Conservation (phyloP, 2,888 invertebrate species). For the Napeogenes inachia region DNA sequence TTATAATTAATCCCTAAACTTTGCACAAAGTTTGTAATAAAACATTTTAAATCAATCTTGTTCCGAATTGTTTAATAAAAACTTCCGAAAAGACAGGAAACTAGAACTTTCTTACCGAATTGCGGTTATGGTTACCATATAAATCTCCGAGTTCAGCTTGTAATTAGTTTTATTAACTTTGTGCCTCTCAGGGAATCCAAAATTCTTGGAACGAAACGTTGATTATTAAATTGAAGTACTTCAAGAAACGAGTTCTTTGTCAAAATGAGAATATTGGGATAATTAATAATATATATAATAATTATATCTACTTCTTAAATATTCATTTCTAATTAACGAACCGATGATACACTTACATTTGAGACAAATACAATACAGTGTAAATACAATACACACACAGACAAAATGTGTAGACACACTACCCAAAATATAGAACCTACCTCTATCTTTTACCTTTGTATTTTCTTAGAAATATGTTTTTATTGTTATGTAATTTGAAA, state of each 20-base stretch:
- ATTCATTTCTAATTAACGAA: too few relatives aligned
- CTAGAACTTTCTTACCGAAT: slow-evolving; percentile 23
- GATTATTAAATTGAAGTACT: slow-evolving; percentile 4
- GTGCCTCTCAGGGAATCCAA: background rate
- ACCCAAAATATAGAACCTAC: too few relatives aligned
- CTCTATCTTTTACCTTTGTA: too few relatives aligned
- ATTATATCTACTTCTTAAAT: too few relatives aligned
- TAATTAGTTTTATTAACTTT: slow-evolving; percentile 3
- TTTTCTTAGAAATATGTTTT: too few relatives aligned
- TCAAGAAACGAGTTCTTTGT: background rate
- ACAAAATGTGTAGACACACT: too few relatives aligned
- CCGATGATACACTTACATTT: too few relatives aligned
- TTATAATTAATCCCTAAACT: too few relatives aligned
- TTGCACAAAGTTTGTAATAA: background rate
- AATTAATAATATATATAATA: too few relatives aligned
- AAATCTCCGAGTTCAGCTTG: slow-evolving; percentile 5
- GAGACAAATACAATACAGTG: too few relatives aligned
- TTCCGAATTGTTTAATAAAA: slow-evolving; percentile 21
- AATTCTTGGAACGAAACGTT: background rate
- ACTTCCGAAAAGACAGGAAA: slow-evolving; percentile 20
- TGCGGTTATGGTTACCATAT: slow-evolving; percentile 18
- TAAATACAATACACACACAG: too few relatives aligned
- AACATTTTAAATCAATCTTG: slow-evolving; percentile 20
- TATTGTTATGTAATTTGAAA: too few relatives aligned
- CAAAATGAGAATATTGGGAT: background rate